These are phyloP conservation scores for Orthosia cruda DNA, from an alignment of 2,888 invertebrate species.

Conservation along the genomic window DNA sequence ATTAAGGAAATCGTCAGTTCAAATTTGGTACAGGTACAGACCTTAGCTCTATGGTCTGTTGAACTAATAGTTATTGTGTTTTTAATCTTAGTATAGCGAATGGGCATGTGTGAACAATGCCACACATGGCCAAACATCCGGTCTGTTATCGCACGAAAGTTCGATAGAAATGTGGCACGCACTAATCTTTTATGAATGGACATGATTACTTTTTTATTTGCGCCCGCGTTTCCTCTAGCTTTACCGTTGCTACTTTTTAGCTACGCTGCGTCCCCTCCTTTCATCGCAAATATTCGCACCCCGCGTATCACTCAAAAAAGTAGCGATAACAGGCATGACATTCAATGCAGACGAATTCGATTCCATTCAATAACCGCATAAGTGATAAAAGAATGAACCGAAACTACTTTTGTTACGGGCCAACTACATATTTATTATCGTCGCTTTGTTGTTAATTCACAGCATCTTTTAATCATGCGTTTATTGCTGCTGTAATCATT, in stretches of 20 bases:
- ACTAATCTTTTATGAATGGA: constrained; percentile 82
- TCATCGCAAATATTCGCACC: constrained; percentile 10
- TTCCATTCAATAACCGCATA: constrained; percentile 26
- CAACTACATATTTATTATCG: constrained; percentile 9
- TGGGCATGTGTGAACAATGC: constrained; percentile 83
- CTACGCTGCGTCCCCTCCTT: not conserved
- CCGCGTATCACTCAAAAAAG: constrained; percentile 14
- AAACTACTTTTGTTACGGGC: constrained; percentile 1
- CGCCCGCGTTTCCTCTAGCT: constrained; percentile 58
- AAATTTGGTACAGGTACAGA: constrained; percentile 34
- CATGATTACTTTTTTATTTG: constrained; percentile 73
- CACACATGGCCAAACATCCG: constrained; percentile 88
- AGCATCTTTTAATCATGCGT: constrained; percentile 24
- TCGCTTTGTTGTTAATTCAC: constrained; percentile 16
- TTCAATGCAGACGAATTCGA: constrained; percentile 20
- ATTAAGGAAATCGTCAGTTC: constrained; percentile 65
- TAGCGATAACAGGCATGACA: constrained; percentile 29
- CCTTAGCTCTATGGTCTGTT: constrained; percentile 51
- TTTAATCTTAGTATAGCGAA: constrained; percentile 71
- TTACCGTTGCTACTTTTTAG: constrained; percentile 20
- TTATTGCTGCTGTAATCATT: constrained; percentile 20
- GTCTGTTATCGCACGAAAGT: constrained; percentile 85
- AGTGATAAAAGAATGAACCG: constrained; percentile 15
- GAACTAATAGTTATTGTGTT: constrained; percentile 66
- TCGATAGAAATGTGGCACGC: constrained; percentile 78